These are phyloP conservation scores for Timandra comae DNA, from an alignment of 2,888 invertebrate species.

Conservation along the genomic window DNA sequence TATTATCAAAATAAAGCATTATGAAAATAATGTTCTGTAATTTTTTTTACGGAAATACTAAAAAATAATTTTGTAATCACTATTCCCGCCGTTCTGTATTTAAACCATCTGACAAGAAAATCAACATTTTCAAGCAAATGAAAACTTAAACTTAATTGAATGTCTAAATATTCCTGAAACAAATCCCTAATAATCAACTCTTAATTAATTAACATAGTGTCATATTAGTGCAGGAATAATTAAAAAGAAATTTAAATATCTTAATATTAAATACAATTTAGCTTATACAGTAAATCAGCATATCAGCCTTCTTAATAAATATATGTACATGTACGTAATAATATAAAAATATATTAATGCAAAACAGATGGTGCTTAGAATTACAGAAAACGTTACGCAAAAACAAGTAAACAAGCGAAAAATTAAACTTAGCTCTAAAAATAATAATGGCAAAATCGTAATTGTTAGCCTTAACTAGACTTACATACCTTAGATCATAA, in stretches of 20 bases:
- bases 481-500: constrained; percentile 1
- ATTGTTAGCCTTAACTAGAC: constrained; percentile 13
- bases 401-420: constrained; percentile 1
- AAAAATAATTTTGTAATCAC: too few relatives aligned
- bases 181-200: constrained; percentile 55
- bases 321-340: constrained; percentile 61
- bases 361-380: constrained; percentile 25
- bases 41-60: too few relatives aligned
- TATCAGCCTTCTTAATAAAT: constrained; percentile 63
- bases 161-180: constrained; percentile 39
- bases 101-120: too few relatives aligned
- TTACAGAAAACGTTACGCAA: constrained; percentile 3
- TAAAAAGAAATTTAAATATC: not conserved
- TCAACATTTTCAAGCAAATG: too few relatives aligned
- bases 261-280: constrained; percentile 20
- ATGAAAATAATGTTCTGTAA: too few relatives aligned
- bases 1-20: too few relatives aligned
- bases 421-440: constrained; percentile 1
- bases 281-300: constrained; percentile 44
- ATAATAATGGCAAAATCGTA: constrained; percentile 21
- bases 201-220: constrained; percentile 55
- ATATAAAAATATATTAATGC: constrained; percentile 21
- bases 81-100: too few relatives aligned
- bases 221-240: constrained; percentile 18
- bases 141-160: too few relatives aligned